Conservation (phyloP, 2,113 vertebrate species). For the Bubo bubo region DNA sequence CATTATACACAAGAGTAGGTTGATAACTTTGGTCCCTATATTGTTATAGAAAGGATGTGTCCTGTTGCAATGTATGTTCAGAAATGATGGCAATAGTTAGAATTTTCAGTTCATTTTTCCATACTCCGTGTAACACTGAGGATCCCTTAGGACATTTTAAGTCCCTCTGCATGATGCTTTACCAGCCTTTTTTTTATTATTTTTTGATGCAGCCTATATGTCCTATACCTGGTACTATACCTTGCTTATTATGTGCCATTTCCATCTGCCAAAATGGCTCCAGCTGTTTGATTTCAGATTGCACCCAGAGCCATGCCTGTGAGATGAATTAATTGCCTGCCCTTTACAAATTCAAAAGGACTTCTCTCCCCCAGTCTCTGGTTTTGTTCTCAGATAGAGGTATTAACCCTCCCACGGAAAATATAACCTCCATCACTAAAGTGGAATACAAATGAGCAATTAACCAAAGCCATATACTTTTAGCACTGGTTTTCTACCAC, state of each 20-base stretch:
- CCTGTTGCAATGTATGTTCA: accelerated
- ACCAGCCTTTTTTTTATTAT: not conserved
- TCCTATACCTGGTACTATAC: not conserved
- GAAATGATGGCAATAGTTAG: not conserved
- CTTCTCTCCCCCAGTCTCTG: not conserved
- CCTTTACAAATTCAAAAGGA: constrained; percentile 50
- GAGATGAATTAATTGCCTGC: constrained; percentile 60
- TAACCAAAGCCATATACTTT: constrained; percentile 60
- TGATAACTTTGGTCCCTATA: not conserved
- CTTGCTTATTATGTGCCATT: not conserved
- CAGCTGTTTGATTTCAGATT: constrained; percentile 6
- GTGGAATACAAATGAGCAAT: constrained; percentile 57
- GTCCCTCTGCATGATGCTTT: not conserved
- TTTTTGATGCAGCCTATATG: not conserved
- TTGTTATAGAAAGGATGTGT: not conserved
- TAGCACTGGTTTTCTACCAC: constrained; percentile 35
- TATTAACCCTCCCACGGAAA: constrained; percentile 43
- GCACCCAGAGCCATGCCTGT: not conserved
- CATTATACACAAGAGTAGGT: not conserved
- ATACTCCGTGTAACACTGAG: not conserved
- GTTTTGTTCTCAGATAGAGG: constrained; percentile 33
- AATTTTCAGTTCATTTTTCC: not conserved
- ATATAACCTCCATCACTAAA: not conserved
- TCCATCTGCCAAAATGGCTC: not conserved
- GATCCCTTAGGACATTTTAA: not conserved